Conservation (phyloP, 2,797 vertebrate species). For the Podarcis siculus region DNA sequence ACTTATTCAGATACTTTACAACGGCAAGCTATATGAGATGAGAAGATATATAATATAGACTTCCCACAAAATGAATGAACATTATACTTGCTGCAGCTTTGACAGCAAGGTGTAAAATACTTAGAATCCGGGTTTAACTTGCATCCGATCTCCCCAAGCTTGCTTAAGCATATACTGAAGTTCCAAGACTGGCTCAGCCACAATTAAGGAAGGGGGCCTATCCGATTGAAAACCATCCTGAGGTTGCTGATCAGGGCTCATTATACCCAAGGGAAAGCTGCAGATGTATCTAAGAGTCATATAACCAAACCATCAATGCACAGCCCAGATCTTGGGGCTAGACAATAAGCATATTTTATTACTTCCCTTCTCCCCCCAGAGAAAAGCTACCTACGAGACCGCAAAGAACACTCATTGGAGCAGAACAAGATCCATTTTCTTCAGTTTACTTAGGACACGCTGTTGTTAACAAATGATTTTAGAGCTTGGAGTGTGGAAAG, state of each 20-base stretch:
- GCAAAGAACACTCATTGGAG: background rate
- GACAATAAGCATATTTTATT: background rate
- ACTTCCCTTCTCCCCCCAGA: background rate
- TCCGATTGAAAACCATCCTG: background rate
- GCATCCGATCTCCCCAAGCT: background rate
- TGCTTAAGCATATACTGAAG: background rate
- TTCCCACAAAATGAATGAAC: background rate
- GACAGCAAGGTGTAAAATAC: background rate
- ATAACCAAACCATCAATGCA: background rate
- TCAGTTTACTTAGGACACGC: background rate
- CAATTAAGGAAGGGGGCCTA: background rate
- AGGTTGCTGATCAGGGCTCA: background rate
- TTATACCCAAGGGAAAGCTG: background rate
- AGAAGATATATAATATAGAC: background rate
- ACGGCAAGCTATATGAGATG: background rate
- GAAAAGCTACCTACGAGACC: background rate
- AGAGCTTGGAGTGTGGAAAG: background rate
- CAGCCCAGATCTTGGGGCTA: background rate
- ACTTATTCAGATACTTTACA: too few relatives aligned
- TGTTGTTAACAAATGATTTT: background rate
- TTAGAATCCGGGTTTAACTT: background rate
- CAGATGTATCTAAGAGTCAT: background rate
- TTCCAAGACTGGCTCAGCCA: background rate
- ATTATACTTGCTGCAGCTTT: background rate
- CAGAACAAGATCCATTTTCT: background rate